Evolutionary conservation across 2,888 invertebrate species (phyloP).

Genomic region (Cenopis cana): DNA sequence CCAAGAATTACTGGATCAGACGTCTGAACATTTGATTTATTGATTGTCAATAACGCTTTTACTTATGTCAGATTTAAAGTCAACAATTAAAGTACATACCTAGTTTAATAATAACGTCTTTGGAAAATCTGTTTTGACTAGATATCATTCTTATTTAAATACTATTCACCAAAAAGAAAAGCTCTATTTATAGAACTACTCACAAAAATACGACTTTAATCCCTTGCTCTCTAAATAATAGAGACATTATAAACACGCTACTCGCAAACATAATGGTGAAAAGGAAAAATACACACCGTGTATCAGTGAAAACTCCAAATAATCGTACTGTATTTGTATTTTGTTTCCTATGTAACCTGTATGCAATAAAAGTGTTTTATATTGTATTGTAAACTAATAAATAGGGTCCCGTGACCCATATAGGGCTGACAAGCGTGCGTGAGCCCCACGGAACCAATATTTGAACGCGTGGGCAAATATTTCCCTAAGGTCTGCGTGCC

Average conservation of each 20-base stretch:
- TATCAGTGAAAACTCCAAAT: not conserved
- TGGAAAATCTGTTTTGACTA: not conserved
- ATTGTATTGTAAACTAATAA: constrained; percentile 41
- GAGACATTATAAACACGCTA: no score
- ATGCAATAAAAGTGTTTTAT: constrained; percentile 24
- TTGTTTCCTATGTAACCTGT: not conserved
- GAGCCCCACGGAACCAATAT: constrained; percentile 44
- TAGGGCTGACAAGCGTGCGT: constrained; percentile 42
- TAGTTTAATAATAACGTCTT: not conserved
- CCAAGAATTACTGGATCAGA: no score
- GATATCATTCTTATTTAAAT: not conserved
- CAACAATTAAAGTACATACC: no score
- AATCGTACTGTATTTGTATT: not conserved
- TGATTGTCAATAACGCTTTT: no score
- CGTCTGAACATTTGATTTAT: no score
- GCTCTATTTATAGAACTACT: no score
- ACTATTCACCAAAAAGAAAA: not conserved
- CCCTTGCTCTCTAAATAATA: no score
- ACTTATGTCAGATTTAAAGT: no score
- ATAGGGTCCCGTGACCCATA: constrained; percentile 42
- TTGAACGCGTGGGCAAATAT: constrained; percentile 42
- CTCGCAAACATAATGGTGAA: no score
- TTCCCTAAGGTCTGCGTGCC: constrained; percentile 45
- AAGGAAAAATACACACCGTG: not conserved
- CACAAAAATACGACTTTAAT: no score